Evolutionary conservation across 2,888 invertebrate genomes (phyloP).

Genomic region (Tipula lateralis): DNA sequence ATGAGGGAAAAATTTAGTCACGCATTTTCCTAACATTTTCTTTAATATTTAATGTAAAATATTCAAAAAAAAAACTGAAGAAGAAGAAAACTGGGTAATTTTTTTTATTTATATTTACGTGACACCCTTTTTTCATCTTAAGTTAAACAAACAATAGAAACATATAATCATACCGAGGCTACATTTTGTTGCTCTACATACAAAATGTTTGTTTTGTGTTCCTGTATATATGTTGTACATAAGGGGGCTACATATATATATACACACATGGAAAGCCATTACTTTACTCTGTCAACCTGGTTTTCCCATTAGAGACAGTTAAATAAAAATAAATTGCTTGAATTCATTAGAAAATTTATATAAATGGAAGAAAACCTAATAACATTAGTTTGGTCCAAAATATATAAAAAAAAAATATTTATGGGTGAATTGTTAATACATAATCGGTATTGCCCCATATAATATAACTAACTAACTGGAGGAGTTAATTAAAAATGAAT

Average conservation of each 20-base stretch:
- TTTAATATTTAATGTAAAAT: slow-evolving; percentile 24
- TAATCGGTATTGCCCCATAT: not conserved
- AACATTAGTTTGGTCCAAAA: not conserved
- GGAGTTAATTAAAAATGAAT: not conserved
- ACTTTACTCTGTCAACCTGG: not conserved
- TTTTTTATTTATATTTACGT: slow-evolving; percentile 24
- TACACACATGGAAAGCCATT: not conserved
- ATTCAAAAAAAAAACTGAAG: not conserved
- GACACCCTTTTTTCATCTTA: slow-evolving; percentile 21
- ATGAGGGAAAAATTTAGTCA: not conserved
- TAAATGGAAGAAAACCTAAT: not conserved
- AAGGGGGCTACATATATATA: not conserved
- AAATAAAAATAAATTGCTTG: not conserved
- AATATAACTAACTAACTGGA: not conserved
- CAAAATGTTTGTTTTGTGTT: not conserved
- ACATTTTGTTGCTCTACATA: not conserved
- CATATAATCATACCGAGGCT: not conserved
- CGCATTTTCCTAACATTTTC: slow-evolving; percentile 3
- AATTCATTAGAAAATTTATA: not conserved
- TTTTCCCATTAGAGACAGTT: slow-evolving; percentile 11
- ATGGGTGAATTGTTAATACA: not conserved
- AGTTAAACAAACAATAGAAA: slow-evolving; percentile 19
- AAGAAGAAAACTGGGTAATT: not conserved
- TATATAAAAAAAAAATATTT: not conserved
- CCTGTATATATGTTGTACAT: not conserved